These are phyloP conservation scores for Melanogrammus aeglefinus DNA, from an alignment of 2,797 vertebrate species.

Conservation along the genomic window DNA sequence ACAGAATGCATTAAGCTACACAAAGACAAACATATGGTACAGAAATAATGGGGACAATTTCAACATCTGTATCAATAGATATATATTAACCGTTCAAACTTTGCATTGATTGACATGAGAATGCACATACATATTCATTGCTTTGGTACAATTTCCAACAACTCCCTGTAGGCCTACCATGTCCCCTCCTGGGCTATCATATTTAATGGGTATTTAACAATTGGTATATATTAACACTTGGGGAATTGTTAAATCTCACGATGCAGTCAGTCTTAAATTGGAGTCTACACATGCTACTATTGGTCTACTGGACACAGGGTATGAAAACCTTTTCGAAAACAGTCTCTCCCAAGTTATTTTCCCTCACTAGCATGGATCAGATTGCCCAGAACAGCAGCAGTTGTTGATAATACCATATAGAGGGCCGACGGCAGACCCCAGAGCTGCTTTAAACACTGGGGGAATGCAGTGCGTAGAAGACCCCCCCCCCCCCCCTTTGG, in stretches of 20 bases:
- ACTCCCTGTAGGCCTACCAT: conserved; percentile 5
- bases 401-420: conserved; percentile 2
- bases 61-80: conserved; percentile 7
- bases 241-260: conserved; percentile 11
- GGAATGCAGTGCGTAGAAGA: conserved; percentile 31
- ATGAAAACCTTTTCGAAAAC: conserved; percentile 14
- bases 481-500: not conserved
- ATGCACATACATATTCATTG: conserved; percentile 45
- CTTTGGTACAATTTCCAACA: conserved; percentile 51
- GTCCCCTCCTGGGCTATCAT: not conserved
- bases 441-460: conserved; percentile 45
- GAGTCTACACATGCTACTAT: conserved; percentile 1
- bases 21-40: conserved; percentile 25
- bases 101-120: conserved; percentile 18
- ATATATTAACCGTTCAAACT: conserved; percentile 7
- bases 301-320: conserved; percentile 2
- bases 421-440: conserved; percentile 31
- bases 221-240: not conserved
- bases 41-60: conserved; percentile 23
- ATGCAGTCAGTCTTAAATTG: not conserved
- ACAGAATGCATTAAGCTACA: conserved; percentile 6
- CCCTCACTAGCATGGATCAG: conserved; percentile 2
- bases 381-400: not conserved
- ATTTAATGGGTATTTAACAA: not conserved
- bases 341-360: not conserved